These are phyloP conservation scores for Stramonita haemastoma DNA, from an alignment of 2,888 invertebrate genomes.

Conservation along the genomic window DNA sequence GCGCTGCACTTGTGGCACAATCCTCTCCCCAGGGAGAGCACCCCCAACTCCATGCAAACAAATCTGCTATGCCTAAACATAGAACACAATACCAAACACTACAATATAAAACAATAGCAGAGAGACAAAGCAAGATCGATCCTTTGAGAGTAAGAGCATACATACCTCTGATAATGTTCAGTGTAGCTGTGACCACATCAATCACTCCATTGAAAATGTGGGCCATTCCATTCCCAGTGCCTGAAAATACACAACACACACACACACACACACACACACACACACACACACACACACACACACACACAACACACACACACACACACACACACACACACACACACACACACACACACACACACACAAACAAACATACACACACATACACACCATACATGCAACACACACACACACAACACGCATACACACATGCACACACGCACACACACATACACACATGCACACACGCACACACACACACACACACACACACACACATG, in stretches of 20 bases:
- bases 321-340: conserved; percentile 11
- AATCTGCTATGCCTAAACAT: no score
- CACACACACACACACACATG: no score
- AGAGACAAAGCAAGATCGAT: no score
- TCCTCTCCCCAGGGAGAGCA: no score
- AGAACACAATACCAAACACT: no score
- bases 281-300: conserved; percentile 11
- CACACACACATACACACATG: not conserved
- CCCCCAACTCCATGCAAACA: no score
- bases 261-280: conserved; percentile 7
- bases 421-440: not conserved
- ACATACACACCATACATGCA: no score
- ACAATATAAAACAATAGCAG: no score
- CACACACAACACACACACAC: not conserved
- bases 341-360: not conserved
- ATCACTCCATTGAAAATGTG: conserved; percentile 42
- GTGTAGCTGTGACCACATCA: conserved; percentile 52
- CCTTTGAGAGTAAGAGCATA: not conserved
- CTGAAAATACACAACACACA: conserved; percentile 26
- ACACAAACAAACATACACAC: not conserved
- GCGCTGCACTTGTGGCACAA: no score
- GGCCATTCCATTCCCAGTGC: conserved; percentile 44
- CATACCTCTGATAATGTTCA: conserved; percentile 52
- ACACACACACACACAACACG: not conserved
- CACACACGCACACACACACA: not conserved